phyloP scores from a whole-genome alignment of 2,113 vertebrate genomes.

The Labrus mixtus region DNA sequence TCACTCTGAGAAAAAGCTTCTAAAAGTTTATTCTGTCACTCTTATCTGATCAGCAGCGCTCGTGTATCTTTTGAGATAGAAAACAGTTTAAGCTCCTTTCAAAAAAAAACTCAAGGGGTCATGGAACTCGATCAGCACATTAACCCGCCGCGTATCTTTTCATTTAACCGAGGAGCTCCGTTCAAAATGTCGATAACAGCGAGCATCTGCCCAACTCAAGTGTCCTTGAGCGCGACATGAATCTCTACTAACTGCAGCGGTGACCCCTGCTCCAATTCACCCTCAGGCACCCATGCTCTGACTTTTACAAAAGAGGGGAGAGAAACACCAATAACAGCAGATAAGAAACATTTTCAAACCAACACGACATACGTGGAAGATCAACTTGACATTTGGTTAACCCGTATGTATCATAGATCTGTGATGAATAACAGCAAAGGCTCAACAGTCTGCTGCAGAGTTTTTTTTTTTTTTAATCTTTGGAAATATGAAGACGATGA shows the following conservation, averaged over 20 bases:
- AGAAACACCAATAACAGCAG: conserved; percentile 16
- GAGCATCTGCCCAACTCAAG: neutral
- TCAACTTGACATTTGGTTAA: conserved; percentile 55
- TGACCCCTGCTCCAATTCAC: conserved; percentile 15
- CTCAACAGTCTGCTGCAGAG: conserved; percentile 24
- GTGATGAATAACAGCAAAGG: neutral
- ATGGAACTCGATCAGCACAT: conserved; percentile 33
- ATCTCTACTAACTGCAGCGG: neutral
- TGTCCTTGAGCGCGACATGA: conserved; percentile 19
- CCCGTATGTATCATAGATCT: conserved; percentile 23
- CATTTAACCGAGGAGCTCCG: conserved; percentile 24
- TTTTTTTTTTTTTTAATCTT: conserved; percentile 6
- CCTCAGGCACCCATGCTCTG: neutral
- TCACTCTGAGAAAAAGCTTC: neutral
- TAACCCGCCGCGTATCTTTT: conserved; percentile 21
- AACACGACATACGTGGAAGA: neutral
- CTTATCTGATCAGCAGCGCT: neutral
- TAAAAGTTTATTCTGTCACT: neutral
- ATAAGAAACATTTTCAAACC: conserved; percentile 6
- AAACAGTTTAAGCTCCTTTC: conserved; percentile 15
- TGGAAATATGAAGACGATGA: neutral
- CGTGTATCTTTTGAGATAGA: neutral
- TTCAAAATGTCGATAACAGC: neutral
- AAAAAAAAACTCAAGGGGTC: conserved; percentile 20
- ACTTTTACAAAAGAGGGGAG: neutral